Base-by-base conservation (phyloP, 2,888 invertebrate genomes). In the Chrysina gloriosa region DNA sequence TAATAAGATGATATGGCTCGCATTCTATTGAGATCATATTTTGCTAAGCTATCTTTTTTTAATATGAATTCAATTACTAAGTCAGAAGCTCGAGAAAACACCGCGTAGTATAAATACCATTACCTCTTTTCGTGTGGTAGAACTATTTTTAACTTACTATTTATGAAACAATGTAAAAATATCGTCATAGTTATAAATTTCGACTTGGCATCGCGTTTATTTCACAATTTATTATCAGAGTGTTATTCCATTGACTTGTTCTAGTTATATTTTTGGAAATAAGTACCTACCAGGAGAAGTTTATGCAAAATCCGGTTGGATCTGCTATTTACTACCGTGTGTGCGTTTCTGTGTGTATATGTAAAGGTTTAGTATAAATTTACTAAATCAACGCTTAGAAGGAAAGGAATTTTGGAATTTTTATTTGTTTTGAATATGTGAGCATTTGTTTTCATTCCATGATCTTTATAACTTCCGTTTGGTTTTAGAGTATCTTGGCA, bases 211-310 rank as follows among this genome's bases (percentile, higher is more conserved):
- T 19, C 31, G 7, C 16, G 31, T 52, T 52, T 48, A 48, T 48
- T 48, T 23, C 48, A 25, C n/a, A 48, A 48, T 48, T 48, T 52
- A 52, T 52, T 31, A 31, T 31, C 19, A 9, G 14, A 29, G 31
- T 31, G 52, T 52, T 52, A 52, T 52, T 52, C 52, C 52, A 52
- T 52, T 52, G 52, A 52, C 52, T 52, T 52, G 52, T 25, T 52
- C 52, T 7, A 52, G 52, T 31, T 52, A 31, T 52, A 52, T 52
- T 52, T 52, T 31, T 52, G 31, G 52, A 52, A 19, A 19, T 16
- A 52, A 48, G 27, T 48, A 48, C n/a, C 2, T 45, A 45, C 52
- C 52, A 52, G 31, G 52, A 52, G 31, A 52, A 16, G 5, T 31
- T 52, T 16, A 16, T 31, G 16, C 31, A 16, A 52, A 52, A 29